phyloP scores from a whole-genome alignment of 2,113 vertebrate species.

The Percopsis transmontana region DNA sequence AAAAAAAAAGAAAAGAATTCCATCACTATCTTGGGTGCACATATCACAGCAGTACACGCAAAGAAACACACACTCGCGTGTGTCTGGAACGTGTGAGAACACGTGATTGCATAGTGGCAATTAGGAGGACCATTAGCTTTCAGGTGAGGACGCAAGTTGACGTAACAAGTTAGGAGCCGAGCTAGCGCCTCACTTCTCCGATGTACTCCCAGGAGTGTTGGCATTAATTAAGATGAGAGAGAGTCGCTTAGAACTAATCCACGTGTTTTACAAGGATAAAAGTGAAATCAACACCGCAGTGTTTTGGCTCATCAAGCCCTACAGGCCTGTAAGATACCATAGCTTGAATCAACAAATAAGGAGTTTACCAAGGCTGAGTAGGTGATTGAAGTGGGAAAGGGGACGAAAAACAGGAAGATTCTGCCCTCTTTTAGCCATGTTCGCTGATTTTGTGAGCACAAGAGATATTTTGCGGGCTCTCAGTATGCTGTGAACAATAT shows the following conservation, averaged over 20 bases:
- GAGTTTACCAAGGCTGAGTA: too few relatives aligned
- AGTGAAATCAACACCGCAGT: conserved; percentile 13
- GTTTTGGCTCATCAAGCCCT: conserved; percentile 3
- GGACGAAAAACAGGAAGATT: not conserved
- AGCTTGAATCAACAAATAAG: conserved; percentile 7
- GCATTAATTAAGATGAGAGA: not conserved
- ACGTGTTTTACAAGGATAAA: not conserved
- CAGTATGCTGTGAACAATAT: too few relatives aligned
- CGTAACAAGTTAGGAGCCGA: conserved; percentile 28
- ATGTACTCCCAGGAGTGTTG: conserved; percentile 18
- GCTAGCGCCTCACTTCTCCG: conserved; percentile 24
- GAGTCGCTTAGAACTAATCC: not conserved
- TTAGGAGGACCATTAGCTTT: conserved; percentile 56
- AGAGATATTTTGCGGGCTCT: too few relatives aligned
- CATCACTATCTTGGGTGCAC: conserved; percentile 2
- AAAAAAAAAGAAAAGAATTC: too few relatives aligned
- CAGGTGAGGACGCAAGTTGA: conserved; percentile 24
- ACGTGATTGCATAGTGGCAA: conserved; percentile 69
- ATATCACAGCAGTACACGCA: conserved; percentile 15
- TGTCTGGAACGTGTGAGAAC: conserved; percentile 69
- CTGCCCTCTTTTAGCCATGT: conserved; percentile 32
- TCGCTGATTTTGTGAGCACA: too few relatives aligned
- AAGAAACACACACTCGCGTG: conserved; percentile 49
- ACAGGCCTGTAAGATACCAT: conserved; percentile 7
- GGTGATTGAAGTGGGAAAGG: too few relatives aligned